Percentiles rank a stretch among this genome's conserved stretches.
Evolutionary conservation across 2,113 vertebrate species (phyloP).

Genomic region (Rhynchomys soricoides): DNA sequence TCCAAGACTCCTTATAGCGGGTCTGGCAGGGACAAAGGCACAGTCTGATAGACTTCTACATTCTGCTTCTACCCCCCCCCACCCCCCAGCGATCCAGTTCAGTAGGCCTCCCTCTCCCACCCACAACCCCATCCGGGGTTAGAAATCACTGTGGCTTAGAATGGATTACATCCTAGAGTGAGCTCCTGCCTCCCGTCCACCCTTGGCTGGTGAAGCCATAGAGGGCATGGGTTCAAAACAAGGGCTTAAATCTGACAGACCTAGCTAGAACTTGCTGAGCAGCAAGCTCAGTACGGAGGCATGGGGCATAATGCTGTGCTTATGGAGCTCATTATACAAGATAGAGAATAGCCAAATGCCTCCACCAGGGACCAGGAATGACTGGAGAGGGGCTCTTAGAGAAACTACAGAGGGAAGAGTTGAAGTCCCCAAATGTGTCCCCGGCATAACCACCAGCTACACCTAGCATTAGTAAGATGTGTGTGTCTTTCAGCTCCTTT

Average conservation of each 20-base stretch:
- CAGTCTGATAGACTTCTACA: constrained; percentile 75
- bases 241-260: neutral
- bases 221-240: neutral
- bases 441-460: no score
- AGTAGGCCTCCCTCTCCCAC: neutral
- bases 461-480: neutral
- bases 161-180: neutral
- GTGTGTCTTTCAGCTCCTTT: neutral
- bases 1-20: constrained; percentile 96
- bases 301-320: neutral
- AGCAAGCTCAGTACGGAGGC: neutral
- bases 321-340: neutral
- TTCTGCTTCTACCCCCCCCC: neutral
- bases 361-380: neutral
- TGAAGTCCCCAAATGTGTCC: neutral
- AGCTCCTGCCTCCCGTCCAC: neutral
- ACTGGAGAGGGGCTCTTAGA: neutral
- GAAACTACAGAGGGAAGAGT: no score
- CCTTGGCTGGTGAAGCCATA: neutral
- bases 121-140: neutral
- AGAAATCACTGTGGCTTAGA: neutral
- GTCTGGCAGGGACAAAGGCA: constrained; percentile 84
- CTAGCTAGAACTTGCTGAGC: neutral
- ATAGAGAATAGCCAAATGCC: neutral
- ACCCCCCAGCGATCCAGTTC: neutral